These are phyloP conservation scores for Fissipunctia ypsillon DNA, from an alignment of 2,888 invertebrate genomes.

Conservation along the genomic window DNA sequence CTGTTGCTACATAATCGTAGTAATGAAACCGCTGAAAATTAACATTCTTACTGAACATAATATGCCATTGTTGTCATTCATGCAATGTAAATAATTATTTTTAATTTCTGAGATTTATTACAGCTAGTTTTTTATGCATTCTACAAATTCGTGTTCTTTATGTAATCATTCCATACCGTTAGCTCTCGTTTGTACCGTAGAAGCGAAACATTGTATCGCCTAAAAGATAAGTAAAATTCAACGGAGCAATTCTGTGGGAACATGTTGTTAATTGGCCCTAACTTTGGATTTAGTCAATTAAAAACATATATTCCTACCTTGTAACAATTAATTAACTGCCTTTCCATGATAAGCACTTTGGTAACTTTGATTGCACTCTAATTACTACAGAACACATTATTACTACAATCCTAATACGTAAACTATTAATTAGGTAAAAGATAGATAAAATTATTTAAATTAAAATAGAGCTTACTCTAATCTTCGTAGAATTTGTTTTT, in stretches of 20 bases:
- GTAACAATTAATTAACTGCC: constrained; percentile 43
- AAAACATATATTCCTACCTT: constrained; percentile 45
- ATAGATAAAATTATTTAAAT: not conserved
- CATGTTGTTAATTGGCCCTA: constrained; percentile 56
- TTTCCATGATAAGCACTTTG: constrained; percentile 31
- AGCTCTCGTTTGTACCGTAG: constrained; percentile 63
- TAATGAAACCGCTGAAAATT: constrained; percentile 44
- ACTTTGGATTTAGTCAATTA: constrained; percentile 62
- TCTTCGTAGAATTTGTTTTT: not conserved
- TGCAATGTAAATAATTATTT: constrained; percentile 33
- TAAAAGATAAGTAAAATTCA: constrained; percentile 58
- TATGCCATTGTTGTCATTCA: constrained; percentile 48
- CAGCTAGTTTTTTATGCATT: constrained; percentile 35
- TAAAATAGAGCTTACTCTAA: not conserved
- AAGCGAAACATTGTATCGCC: constrained; percentile 66
- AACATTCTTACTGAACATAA: constrained; percentile 50
- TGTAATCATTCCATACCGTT: constrained; percentile 62
- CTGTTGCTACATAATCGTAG: constrained; percentile 53
- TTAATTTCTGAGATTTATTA: constrained; percentile 13
- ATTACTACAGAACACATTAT: constrained; percentile 23
- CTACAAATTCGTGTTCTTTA: constrained; percentile 34
- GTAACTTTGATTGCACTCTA: constrained; percentile 34
- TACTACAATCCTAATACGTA: constrained; percentile 6
- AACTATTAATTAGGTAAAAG: not conserved
- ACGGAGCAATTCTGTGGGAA: constrained; percentile 64